phyloP scores from a whole-genome alignment of 2,888 invertebrate species.

The Watsonalla cultraria region DNA sequence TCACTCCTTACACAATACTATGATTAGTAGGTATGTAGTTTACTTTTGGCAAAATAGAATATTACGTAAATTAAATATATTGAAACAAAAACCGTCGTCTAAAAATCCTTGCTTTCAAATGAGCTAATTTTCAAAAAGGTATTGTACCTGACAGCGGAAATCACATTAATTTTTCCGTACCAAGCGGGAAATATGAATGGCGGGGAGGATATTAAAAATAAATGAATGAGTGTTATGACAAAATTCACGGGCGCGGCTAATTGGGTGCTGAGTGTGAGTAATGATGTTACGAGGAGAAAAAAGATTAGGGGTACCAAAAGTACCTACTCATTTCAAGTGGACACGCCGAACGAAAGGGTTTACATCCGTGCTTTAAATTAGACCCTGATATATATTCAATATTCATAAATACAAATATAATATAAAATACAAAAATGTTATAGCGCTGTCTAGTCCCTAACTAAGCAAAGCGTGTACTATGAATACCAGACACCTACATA shows the following conservation, averaged over 20 bases:
- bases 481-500: too few species aligned
- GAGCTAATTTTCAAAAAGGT: constrained; percentile 55
- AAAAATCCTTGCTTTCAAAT: constrained; percentile 26
- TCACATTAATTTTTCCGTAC: constrained; percentile 41
- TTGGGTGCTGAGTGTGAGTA: constrained; percentile 38
- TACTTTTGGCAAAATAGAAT: too few species aligned
- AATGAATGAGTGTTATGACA: constrained; percentile 39
- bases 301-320: constrained; percentile 7
- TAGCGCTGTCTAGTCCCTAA: too few species aligned
- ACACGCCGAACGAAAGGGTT: constrained; percentile 1
- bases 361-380: too few species aligned
- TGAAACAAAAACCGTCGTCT: too few species aligned
- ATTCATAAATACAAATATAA: too few species aligned
- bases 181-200: constrained; percentile 30
- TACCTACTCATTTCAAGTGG: background rate
- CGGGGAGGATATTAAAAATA: constrained; percentile 40
- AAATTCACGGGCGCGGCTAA: constrained; percentile 40
- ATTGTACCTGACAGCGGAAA: constrained; percentile 34
- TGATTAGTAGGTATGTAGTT: too few species aligned
- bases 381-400: too few species aligned
- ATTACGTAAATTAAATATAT: too few species aligned
- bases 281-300: constrained; percentile 23
- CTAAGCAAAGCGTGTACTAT: too few species aligned
- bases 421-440: too few species aligned
- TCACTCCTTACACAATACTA: too few species aligned